Base-by-base conservation (phyloP, 2,888 invertebrate genomes). In the Parascotia fuliginaria region DNA sequence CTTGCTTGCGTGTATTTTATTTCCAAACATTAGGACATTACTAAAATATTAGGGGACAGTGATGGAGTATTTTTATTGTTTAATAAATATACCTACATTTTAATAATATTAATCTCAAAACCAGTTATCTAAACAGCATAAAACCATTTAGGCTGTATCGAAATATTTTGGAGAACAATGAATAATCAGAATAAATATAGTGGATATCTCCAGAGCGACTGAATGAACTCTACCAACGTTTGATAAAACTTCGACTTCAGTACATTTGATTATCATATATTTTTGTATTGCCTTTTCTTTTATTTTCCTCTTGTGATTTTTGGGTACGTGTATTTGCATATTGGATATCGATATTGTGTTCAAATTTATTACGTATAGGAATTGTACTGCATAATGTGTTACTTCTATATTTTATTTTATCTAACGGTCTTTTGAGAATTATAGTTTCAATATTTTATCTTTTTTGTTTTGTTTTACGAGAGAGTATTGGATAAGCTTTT, bases 251-350 rank as follows among this genome's bases (percentile, higher is more conserved):
- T 72, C 58, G 66, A 71, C 68, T 82, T 60, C 76, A 79, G 82
- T 82, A 83, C 83, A 82, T 88, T 83, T 83, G 83, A 87, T 89
- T 90, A 89, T 81, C 88, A 89, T 84, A 33, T 56, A 67, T 86
- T 28, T 87, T 87, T 84, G 78, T 83, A 79, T 80, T 73, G 61
- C 55, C 67, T 70, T 57, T 73, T 65, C 70, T 75, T 88, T 89
- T 88, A 88, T 89, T 84, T 85, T 78, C 70, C 90, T 85, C 88
- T 79, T 76, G 89, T 79, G 89, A 85, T 87, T 86, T 81, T 72
- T 77, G 75, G 78, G 79, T 79, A 74, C 61, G 64, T 63, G 67
- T 71, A 87, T 90, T 89, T 89, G 79, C 85, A 89, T 90, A 89
- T 89, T 81, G 89, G 82, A 87, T 89, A 86, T 65, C 83, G 81